Evolutionary conservation across 2,113 vertebrate genomes (phyloP).

Genomic region (Nothocercus nigrocapillus): DNA sequence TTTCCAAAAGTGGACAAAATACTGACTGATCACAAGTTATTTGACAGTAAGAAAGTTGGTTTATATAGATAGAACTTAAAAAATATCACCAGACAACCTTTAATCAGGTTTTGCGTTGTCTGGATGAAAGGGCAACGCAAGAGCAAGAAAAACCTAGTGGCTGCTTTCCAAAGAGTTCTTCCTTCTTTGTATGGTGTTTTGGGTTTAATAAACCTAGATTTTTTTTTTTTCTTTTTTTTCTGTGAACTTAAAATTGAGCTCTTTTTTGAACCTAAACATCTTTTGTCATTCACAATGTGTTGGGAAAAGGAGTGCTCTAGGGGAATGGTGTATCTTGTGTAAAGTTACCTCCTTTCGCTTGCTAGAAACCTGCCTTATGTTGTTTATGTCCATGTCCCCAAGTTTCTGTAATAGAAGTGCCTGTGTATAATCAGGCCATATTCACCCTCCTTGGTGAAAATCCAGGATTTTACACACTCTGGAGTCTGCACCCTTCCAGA

Average conservation of each 20-base stretch:
- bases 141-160: not conserved
- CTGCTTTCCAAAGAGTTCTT: not conserved
- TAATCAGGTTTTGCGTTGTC: not conserved
- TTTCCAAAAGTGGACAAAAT: not conserved
- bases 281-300: not conserved
- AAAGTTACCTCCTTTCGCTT: not conserved
- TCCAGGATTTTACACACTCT: not conserved
- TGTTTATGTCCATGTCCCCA: not conserved
- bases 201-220: not conserved
- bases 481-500: not conserved
- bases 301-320: not conserved
- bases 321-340: not conserved
- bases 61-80: not conserved
- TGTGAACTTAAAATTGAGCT: not conserved
- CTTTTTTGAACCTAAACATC: not conserved
- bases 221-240: not conserved
- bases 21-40: not conserved
- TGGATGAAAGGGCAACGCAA: not conserved
- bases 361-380: not conserved
- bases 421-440: not conserved
- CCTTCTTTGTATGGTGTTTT: not conserved
- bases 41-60: not conserved
- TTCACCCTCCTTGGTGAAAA: not conserved
- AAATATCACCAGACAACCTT: not conserved
- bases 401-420: not conserved